Conservation (phyloP, 1,140 invertebrate genomes). For the Drosophila littoralis region DNA sequence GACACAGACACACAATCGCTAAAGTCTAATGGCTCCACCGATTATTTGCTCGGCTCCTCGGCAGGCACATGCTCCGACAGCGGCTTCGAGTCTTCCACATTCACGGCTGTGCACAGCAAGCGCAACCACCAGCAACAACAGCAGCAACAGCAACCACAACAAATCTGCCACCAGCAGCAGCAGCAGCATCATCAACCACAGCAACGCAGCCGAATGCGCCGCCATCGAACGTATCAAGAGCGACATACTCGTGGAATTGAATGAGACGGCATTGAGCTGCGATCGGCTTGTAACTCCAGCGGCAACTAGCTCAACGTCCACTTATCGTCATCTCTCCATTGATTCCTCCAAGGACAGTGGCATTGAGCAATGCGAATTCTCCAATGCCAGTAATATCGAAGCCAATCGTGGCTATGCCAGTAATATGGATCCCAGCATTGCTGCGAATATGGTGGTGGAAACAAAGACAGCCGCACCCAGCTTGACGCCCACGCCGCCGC, state of each 20-base stretch:
- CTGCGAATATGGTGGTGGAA: conserved; percentile 53
- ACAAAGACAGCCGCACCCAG: conserved; percentile 62
- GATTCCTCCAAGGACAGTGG: conserved; percentile 82
- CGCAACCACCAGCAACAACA: conserved; percentile 24
- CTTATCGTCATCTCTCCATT: conserved; percentile 73
- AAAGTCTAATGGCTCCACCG: conserved; percentile 71
- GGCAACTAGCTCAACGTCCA: conserved; percentile 16
- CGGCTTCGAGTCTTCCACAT: conserved; percentile 80
- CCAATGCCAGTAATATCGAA: conserved; percentile 45
- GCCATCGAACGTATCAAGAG: conserved; percentile 75
- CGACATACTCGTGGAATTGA: conserved; percentile 66
- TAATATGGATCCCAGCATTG: conserved; percentile 42
- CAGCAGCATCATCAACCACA: not conserved
- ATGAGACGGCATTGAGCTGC: conserved; percentile 57
- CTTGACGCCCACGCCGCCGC: conserved; percentile 57
- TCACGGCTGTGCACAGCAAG: conserved; percentile 54
- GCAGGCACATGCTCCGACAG: conserved; percentile 77
- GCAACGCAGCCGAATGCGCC: conserved; percentile 50
- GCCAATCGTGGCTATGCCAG: conserved; percentile 20
- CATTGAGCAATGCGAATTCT: conserved; percentile 72
- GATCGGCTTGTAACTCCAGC: conserved; percentile 31
- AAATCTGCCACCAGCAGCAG: conserved; percentile 21
- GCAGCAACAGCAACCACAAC: conserved; percentile 18
- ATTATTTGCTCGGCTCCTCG: conserved; percentile 63
- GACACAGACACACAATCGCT: conserved; percentile 78